Base-by-base conservation (phyloP, 2,888 invertebrate species). In the Xestia c-nigrum region DNA sequence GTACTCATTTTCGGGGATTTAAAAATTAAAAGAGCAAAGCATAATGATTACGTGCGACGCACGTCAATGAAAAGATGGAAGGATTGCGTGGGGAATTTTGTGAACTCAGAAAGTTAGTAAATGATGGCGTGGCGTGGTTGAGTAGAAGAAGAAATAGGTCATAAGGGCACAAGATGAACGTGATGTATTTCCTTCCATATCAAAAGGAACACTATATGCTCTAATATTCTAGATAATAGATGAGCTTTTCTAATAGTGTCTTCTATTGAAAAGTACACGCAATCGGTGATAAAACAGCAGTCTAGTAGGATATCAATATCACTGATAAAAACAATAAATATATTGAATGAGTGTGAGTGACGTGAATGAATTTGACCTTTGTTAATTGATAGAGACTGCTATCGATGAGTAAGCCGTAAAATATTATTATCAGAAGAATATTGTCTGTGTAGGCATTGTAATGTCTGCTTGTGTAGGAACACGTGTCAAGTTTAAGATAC, bases 321-420 rank as follows among this genome's bases (percentile, higher is more conserved):
- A 74, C 69, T 74, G 74, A 76, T 75, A 69, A 38, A 38, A 72
- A 74, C 74, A 80, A 72, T 64, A 80, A 67, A 73, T 68, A 76
- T 86, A 81, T 74, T 81, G 66, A 82, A 76, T 73, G 78, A 65
- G 55, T 61, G n/a, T n/a, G n/a, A n/a, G n/a, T 74, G 66, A 74
- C 82, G 57, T 86, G 71, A 85, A 85, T 85, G 66, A 85, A 83
- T 86, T 73, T 84, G 84, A 85, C 85, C 85, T 86, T 69, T 84
- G 65, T 73, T 78, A 86, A 85, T 84, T 84, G 74, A 75, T 40
- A 76, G 64, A 66, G 66, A 57, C 80, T 52, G 85, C 72, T 85
- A 81, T 83, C 76, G 57, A 72, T 65, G 85, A 75, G 65, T 71
- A 46, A 73, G 81, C 81, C 72, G 46, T 85, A 73, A 85, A 73